phyloP scores from a whole-genome alignment of 2,888 invertebrate genomes.

The Stegana nigrithorax region DNA sequence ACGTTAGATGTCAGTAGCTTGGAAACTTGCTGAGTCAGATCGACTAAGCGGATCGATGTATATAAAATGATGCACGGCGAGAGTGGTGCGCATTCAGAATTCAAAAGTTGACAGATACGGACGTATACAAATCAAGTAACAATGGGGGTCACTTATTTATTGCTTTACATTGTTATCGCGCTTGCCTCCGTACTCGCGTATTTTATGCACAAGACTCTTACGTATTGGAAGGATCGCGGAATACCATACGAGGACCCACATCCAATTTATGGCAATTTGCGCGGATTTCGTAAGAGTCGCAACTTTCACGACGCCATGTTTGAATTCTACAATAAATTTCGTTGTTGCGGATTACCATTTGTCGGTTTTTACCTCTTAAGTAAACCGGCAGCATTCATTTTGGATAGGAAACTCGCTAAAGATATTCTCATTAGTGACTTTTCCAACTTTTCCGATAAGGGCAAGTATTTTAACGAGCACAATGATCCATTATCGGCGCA shows the following conservation, averaged over 20 bases:
- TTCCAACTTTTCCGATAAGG: conserved; percentile 65
- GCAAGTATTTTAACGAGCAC: conserved; percentile 51
- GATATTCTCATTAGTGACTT: conserved; percentile 66
- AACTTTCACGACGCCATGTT: conserved; percentile 18
- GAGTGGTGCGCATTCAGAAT: no score
- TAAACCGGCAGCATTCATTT: conserved; percentile 29
- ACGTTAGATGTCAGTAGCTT: no score
- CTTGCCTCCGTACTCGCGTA: background rate
- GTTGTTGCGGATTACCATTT: conserved; percentile 38
- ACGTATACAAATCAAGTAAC: no score
- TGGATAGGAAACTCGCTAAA: conserved; percentile 40
- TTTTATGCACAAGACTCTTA: background rate
- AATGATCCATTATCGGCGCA: conserved; percentile 57
- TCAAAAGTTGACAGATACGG: no score
- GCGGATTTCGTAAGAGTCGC: conserved; percentile 28
- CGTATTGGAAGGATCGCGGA: conserved; percentile 41
- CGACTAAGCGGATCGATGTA: no score
- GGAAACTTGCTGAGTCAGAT: no score
- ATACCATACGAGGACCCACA: conserved; percentile 40
- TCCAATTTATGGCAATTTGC: conserved; percentile 34
- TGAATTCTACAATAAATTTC: conserved; percentile 41
- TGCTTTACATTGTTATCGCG: conserved; percentile 15
- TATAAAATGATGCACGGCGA: no score
- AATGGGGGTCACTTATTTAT: background rate
- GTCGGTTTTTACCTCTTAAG: conserved; percentile 41